Percentiles rank a stretch among this genome's conserved stretches.
These are phyloP conservation scores for Tretioscincus oriximinensis DNA, from an alignment of 2,113 vertebrate genomes.

Conservation along the genomic window DNA sequence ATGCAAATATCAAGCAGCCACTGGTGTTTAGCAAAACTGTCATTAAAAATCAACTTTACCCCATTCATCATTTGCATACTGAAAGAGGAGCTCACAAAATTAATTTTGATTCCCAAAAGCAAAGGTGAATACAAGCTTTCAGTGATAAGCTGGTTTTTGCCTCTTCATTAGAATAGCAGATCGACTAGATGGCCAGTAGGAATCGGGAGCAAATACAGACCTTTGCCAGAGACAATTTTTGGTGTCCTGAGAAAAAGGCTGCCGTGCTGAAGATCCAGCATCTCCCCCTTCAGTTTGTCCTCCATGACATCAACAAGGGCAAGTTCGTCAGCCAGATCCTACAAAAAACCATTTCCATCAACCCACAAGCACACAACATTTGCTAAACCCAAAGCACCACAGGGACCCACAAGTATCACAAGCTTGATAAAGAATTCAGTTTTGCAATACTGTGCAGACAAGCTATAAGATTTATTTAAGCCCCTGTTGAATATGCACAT, in stretches of 20 bases:
- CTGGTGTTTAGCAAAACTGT: background rate
- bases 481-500: background rate
- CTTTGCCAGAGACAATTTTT: constrained; percentile 96
- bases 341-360: constrained; percentile 26
- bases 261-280: constrained; percentile 95
- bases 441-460: background rate
- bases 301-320: constrained; percentile 97
- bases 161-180: background rate
- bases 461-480: background rate
- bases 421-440: background rate
- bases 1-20: background rate
- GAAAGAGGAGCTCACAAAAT: background rate
- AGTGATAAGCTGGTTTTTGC: background rate
- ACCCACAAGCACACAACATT: background rate
- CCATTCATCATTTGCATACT: too few species aligned
- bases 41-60: background rate
- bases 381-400: background rate
- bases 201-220: constrained; percentile 64
- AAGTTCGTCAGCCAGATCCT: constrained; percentile 95
- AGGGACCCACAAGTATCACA: background rate
- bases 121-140: background rate
- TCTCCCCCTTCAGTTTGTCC: constrained; percentile 96
- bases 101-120: background rate
- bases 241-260: constrained; percentile 95
- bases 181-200: background rate